Conservation (phyloP, 2,797 vertebrate genomes). For the Cryptoprocta ferox region DNA sequence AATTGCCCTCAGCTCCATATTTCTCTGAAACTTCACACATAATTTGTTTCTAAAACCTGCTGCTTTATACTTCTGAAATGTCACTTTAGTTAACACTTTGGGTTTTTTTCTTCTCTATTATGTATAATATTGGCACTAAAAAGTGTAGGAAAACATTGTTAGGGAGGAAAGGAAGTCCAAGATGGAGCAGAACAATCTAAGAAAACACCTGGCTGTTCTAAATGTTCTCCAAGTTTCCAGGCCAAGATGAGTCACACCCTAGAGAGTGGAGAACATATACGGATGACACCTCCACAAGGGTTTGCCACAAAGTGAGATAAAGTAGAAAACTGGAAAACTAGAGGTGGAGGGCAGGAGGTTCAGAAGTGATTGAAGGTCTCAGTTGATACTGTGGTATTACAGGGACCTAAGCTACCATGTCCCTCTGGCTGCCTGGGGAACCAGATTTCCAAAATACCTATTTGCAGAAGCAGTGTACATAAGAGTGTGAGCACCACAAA, state of each 20-base stretch:
- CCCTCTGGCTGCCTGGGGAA: not conserved
- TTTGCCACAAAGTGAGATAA: conserved; percentile 18
- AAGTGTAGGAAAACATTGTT: conserved; percentile 65
- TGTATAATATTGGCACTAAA: conserved; percentile 66
- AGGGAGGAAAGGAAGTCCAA: conserved; percentile 71
- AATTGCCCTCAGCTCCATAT: not conserved
- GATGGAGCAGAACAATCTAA: conserved; percentile 65
- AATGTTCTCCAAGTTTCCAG: conserved; percentile 68
- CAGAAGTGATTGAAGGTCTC: not conserved
- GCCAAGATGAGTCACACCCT: conserved; percentile 72
- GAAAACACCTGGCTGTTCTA: conserved; percentile 68
- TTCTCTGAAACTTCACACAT: not conserved
- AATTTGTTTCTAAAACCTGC: conserved; percentile 28
- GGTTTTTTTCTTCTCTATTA: conserved; percentile 55
- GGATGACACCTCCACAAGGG: not conserved
- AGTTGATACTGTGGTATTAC: not conserved
- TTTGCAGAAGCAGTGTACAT: not conserved
- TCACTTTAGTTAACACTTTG: conserved; percentile 29
- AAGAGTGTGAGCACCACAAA: not conserved
- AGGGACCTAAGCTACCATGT: not conserved
- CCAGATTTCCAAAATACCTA: not conserved
- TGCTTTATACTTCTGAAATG: conserved; percentile 55
- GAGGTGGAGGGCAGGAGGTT: not conserved
- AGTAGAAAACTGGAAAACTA: not conserved
- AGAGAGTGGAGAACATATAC: conserved; percentile 13